Percentiles rank a stretch among this genome's conserved stretches.
Conservation (phyloP, 2,888 invertebrate genomes). For the Tupiocoris notatus region DNA sequence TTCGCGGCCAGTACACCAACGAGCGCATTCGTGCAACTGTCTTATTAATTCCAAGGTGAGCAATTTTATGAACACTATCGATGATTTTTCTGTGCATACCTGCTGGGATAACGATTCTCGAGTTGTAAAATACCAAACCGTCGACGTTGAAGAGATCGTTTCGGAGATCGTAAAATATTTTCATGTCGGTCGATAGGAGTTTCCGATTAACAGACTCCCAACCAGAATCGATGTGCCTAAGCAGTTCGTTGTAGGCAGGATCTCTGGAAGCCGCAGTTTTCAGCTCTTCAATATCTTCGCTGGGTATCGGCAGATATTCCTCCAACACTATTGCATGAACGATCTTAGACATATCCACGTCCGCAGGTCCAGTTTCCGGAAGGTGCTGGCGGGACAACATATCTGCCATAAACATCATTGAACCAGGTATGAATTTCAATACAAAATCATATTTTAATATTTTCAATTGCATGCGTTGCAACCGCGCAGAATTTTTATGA, state of each 20-base stretch:
- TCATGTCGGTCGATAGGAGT: conserved; percentile 10
- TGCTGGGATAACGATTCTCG: conserved; percentile 2
- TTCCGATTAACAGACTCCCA: conserved; percentile 19
- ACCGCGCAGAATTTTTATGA: too few relatives aligned
- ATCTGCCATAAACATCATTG: conserved; percentile 17
- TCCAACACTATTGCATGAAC: conserved; percentile 20
- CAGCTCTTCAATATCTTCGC: neutral
- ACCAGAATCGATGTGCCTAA: too few relatives aligned
- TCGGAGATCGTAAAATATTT: too few relatives aligned
- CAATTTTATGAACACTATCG: too few relatives aligned
- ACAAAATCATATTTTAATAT: conserved; percentile 22
- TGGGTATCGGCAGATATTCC: conserved; percentile 22
- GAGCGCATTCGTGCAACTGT: too few relatives aligned
- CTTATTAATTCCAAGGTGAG: too few relatives aligned
- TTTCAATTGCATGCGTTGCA: conserved; percentile 27
- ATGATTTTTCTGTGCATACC: conserved; percentile 9
- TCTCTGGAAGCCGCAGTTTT: conserved; percentile 1
- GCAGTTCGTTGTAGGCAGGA: neutral
- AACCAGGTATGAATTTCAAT: conserved; percentile 19
- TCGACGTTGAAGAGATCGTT: conserved; percentile 12
- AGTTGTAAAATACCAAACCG: conserved; percentile 24
- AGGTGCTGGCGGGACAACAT: conserved; percentile 17
- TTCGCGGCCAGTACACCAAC: too few relatives aligned
- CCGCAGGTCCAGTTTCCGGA: too few relatives aligned
- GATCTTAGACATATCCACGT: conserved; percentile 25